Percentiles rank a stretch among this genome's conserved stretches.
phyloP scores from a whole-genome alignment of 1,140 invertebrate species.

The Ceratina calcarata region DNA sequence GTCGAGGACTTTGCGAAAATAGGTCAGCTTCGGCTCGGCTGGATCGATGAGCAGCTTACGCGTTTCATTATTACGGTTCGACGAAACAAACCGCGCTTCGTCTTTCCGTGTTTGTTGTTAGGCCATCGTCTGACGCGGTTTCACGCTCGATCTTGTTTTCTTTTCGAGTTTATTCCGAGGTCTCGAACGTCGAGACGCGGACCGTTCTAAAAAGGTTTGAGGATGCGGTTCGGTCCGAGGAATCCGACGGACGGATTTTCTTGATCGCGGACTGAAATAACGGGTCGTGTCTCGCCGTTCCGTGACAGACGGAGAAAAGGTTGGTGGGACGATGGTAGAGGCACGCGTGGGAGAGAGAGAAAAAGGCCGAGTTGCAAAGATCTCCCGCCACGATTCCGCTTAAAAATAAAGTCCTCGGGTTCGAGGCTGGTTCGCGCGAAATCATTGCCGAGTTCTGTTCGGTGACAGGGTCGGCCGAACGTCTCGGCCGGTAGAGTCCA shows the following conservation, averaged over 20 bases:
- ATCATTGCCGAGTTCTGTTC: constrained; percentile 44
- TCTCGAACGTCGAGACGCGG: neutral
- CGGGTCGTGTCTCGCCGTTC: constrained; percentile 18
- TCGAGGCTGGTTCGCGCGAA: constrained; percentile 45
- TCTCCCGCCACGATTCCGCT: constrained; percentile 49
- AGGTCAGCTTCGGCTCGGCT: constrained; percentile 44
- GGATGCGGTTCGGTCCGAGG: neutral
- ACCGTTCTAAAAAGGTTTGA: neutral
- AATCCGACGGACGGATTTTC: constrained; percentile 12
- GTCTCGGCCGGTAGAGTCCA: constrained; percentile 1
- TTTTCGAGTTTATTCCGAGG: neutral
- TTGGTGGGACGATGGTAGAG: neutral
- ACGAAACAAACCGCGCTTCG: neutral
- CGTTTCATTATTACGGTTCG: constrained; percentile 17
- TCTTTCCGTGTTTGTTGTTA: neutral
- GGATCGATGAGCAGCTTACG: constrained; percentile 39
- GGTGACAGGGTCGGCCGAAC: constrained; percentile 26
- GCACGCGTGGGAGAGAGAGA: constrained; percentile 33
- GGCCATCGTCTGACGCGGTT: neutral
- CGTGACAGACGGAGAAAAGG: constrained; percentile 32
- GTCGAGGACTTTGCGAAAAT: constrained; percentile 57
- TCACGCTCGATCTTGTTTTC: too few relatives aligned
- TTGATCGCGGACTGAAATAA: constrained; percentile 48
- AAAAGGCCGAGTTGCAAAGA: constrained; percentile 33
- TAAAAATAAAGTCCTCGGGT: constrained; percentile 64